phyloP scores from a whole-genome alignment of 2,888 invertebrate genomes.

The Pandemis heparana region DNA sequence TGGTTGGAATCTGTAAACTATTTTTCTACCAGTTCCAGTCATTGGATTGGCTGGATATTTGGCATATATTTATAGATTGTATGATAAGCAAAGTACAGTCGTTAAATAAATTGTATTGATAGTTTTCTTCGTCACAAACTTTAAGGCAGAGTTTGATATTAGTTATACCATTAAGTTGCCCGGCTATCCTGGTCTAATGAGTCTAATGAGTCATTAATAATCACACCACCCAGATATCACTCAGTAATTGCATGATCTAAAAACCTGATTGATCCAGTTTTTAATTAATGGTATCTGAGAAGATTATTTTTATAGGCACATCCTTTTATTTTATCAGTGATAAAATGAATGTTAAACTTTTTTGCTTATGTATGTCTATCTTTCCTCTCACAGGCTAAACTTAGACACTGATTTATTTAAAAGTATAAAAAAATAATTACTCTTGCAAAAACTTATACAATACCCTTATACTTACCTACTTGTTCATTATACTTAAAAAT shows the following conservation, averaged over 20 bases:
- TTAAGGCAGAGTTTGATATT: no score
- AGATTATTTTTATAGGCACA: not conserved
- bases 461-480: no score
- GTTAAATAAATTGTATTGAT: no score
- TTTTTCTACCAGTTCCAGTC: no score
- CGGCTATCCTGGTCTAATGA: not conserved
- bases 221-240: not conserved
- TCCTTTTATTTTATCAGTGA: not conserved
- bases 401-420: not conserved
- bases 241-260: not conserved
- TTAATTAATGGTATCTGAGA: constrained; percentile 3
- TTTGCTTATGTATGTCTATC: not conserved
- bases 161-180: not conserved
- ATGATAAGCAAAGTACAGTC: no score
- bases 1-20: no score
- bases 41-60: no score
- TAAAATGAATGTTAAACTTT: not conserved
- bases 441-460: no score
- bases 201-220: not conserved
- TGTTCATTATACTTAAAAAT: no score
- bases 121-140: no score
- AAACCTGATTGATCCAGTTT: constrained; percentile 2
- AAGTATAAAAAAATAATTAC: no score
- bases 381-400: not conserved
- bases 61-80: no score